phyloP scores from a whole-genome alignment of 2,113 vertebrate genomes.

The Istiophorus platypterus region DNA sequence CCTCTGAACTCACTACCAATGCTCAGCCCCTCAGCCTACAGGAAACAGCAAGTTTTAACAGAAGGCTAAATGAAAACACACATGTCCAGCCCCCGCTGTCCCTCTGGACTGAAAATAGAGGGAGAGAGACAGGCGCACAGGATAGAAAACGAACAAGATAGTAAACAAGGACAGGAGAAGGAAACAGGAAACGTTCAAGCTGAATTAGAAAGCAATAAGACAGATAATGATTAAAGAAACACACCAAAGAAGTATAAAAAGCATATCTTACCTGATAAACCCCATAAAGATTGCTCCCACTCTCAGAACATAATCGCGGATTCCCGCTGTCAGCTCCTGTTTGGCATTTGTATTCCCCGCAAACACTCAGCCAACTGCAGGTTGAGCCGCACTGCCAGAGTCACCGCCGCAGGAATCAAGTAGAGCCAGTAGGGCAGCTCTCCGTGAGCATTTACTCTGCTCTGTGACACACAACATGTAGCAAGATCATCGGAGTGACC shows the following conservation, averaged over 20 bases:
- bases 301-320: constrained; percentile 3
- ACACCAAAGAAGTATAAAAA: background rate
- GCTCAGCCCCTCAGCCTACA: constrained; percentile 31
- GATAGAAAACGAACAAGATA: constrained; percentile 35
- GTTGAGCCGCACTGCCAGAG: constrained; percentile 8
- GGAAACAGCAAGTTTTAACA: constrained; percentile 57
- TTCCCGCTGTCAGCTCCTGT: constrained; percentile 15
- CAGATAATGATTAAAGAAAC: constrained; percentile 8
- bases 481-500: background rate
- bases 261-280: constrained; percentile 51
- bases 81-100: constrained; percentile 34
- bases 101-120: constrained; percentile 30
- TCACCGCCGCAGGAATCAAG: constrained; percentile 63
- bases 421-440: constrained; percentile 66
- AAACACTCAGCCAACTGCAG: background rate
- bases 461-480: background rate
- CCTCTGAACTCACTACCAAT: constrained; percentile 50
- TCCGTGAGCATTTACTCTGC: constrained; percentile 4
- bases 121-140: constrained; percentile 22
- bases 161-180: constrained; percentile 26
- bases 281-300: background rate
- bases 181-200: constrained; percentile 56
- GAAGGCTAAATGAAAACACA: constrained; percentile 56
- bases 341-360: constrained; percentile 14
- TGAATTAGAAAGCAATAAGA: background rate